Evolutionary conservation across 1,140 invertebrate genomes (phyloP).

Genomic region (Aleiodes sp.): DNA sequence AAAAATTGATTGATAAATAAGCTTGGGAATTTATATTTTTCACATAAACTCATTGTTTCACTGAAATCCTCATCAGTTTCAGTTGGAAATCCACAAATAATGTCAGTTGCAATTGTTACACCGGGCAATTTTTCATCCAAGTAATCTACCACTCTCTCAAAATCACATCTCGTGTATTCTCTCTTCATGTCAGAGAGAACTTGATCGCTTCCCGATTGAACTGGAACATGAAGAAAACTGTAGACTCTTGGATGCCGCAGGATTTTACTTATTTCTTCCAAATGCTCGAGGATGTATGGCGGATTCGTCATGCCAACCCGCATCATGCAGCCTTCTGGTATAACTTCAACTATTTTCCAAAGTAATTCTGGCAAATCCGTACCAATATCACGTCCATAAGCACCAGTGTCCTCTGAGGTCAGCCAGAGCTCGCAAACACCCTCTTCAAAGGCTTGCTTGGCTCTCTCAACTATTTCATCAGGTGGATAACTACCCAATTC

Average conservation of each 20-base stretch:
- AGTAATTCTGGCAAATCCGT: constrained; percentile 87
- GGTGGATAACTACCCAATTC: constrained; percentile 94
- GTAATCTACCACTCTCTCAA: constrained; percentile 89
- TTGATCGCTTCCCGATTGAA: constrained; percentile 94
- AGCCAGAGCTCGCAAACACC: constrained; percentile 98
- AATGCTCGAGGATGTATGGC: constrained; percentile 95
- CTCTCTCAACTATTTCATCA: constrained; percentile 82
- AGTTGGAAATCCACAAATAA: constrained; percentile 98
- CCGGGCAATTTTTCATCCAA: constrained; percentile 80
- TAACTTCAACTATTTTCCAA: constrained; percentile 86
- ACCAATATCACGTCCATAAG: constrained; percentile 95
- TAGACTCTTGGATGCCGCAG: constrained; percentile 91
- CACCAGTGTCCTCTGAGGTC: constrained; percentile 97
- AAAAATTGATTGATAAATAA: constrained; percentile 99
- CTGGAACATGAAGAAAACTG: constrained; percentile 95
- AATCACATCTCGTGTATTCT: constrained; percentile 90
- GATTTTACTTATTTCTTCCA: constrained; percentile 91
- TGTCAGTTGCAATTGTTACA: constrained; percentile 96
- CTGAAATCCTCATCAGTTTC: constrained; percentile 94
- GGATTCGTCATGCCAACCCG: constrained; percentile 98
- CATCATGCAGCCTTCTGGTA: constrained; percentile 89
- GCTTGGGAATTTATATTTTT: constrained; percentile 90
- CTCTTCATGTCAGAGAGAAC: constrained; percentile 96
- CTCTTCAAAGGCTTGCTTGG: constrained; percentile 87
- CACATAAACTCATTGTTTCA: constrained; percentile 85